Conservation (phyloP, 1,140 invertebrate species). For the Ceratitis capitata region DNA sequence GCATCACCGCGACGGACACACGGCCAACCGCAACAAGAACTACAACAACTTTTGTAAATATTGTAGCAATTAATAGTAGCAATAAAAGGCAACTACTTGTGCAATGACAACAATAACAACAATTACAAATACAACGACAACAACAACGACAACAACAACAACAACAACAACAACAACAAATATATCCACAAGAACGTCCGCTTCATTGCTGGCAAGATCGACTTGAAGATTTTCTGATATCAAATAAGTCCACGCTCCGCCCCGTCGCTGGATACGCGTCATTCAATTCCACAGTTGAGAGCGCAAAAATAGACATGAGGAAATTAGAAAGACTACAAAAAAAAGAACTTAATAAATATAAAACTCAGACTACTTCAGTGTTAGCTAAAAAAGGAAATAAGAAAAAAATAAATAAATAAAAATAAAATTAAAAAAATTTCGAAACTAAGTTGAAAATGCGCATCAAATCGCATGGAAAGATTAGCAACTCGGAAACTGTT, state of each 20-base stretch:
- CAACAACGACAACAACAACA: not conserved
- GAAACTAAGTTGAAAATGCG: not conserved
- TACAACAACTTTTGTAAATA: not conserved
- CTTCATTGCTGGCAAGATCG: not conserved
- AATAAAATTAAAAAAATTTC: too few species aligned
- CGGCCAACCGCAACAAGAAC: not conserved
- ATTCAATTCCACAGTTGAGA: constrained; percentile 26
- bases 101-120: not conserved
- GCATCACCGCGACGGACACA: constrained; percentile 1
- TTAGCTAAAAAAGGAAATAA: not conserved
- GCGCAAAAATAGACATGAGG: not conserved
- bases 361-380: not conserved
- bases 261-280: not conserved
- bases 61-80: not conserved
- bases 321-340: not conserved
- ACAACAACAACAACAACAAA: not conserved
- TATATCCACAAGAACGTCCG: not conserved
- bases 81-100: not conserved
- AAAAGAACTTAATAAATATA: not conserved
- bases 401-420: not conserved
- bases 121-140: not conserved
- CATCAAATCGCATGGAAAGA: constrained; percentile 4
- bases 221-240: not conserved
- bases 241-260: too few species aligned
- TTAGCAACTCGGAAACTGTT: not conserved